Base-by-base conservation (phyloP, 2,888 invertebrate genomes). In the Acrocera orbiculus region DNA sequence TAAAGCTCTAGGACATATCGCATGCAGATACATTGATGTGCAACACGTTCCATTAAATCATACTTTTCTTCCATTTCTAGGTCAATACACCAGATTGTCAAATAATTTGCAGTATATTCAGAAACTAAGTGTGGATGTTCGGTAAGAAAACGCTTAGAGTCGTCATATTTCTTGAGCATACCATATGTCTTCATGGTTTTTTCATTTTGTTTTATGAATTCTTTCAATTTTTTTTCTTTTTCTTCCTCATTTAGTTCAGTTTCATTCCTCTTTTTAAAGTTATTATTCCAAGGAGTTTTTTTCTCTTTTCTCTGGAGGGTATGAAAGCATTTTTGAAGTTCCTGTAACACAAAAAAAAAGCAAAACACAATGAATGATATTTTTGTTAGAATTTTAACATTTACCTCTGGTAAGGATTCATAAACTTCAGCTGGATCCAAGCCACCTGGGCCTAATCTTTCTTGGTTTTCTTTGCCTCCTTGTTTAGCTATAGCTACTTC, bases 61-160 rank as follows among this genome's bases (percentile, higher is more conserved):
- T 77, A 75, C 73, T 98, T 96, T 75, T 89, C 85, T 62, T 96
- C 93, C 75, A 98, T 89, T 66, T 92, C 90, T 40, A 95, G 67
- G 59, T 95, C 92, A 44, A 99, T 87, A 54, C 95, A 95, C 90
- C 95, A 96, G 45, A 96, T 81, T 4, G 96, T 95, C 34, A 99
- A 70, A 58, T 89, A 96, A 60, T 96, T 98, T 2, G 95, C 93
- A 0, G 96, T 93, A 51, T 96, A 87, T 48, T 99, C 98, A 56
- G 86, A 89, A 2, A 86, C 90, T 32, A 98, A 64, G 27, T 89
- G 67, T 28, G 70, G 69, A 54, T 95, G 71, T 6, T 79, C 70
- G 46, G 71, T 69, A 5, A 98, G 64, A 54, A 77, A 93, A 32
- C 69, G 65, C 52, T 80, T 81, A n/a, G 90, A 90, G 57, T 93